These are phyloP conservation scores for Mustelus asterias DNA, from an alignment of 2,113 vertebrate species.

Conservation along the genomic window DNA sequence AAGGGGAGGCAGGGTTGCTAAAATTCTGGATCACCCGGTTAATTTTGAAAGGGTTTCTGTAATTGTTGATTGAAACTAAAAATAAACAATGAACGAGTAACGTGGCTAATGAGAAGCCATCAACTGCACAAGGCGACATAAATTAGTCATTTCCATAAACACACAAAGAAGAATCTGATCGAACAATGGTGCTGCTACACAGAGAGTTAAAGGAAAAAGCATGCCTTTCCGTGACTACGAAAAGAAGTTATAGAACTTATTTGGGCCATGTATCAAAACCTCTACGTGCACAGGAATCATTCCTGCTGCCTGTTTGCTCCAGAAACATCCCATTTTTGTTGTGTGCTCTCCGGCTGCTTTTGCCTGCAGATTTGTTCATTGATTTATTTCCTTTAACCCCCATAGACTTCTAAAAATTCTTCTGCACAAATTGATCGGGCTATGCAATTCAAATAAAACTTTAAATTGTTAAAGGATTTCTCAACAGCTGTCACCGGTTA, in stretches of 20 bases:
- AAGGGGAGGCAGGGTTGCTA: too few relatives aligned
- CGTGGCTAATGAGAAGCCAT: not conserved
- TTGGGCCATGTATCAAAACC: not conserved
- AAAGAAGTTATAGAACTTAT: not conserved
- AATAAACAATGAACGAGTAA: conserved; percentile 8
- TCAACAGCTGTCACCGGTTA: conserved; percentile 9
- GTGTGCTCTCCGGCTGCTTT: conserved; percentile 7
- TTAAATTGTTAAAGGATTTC: conserved; percentile 32
- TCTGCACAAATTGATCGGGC: conserved; percentile 25
- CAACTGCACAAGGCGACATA: not conserved
- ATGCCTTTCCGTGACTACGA: not conserved
- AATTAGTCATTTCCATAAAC: not conserved
- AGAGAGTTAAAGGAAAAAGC: not conserved
- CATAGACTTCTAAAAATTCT: conserved; percentile 17
- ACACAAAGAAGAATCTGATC: not conserved
- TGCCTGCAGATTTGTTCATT: conserved; percentile 31
- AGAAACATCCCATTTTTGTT: not conserved
- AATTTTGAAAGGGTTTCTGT: not conserved
- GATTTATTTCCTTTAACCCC: conserved; percentile 35
- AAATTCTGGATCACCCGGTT: not conserved
- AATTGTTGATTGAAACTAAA: not conserved
- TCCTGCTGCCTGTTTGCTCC: not conserved
- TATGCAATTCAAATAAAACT: conserved; percentile 30
- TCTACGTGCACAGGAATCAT: not conserved
- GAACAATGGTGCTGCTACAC: not conserved